Evolutionary conservation across 1,140 invertebrate genomes (phyloP).

Genomic region (Planococcus citri): DNA sequence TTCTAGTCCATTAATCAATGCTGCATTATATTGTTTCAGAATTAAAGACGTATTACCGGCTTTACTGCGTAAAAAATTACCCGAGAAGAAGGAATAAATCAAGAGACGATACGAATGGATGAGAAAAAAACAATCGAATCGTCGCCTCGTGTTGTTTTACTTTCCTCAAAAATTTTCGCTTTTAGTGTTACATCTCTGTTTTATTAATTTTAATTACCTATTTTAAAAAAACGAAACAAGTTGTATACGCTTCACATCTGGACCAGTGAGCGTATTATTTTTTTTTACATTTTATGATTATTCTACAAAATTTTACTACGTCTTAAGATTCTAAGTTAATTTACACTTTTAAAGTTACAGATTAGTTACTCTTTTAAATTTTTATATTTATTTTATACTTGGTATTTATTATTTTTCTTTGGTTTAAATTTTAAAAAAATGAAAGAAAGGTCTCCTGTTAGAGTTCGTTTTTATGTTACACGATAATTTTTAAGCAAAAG

Average conservation of each 20-base stretch:
- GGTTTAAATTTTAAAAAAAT: not conserved
- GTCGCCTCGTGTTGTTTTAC: not conserved
- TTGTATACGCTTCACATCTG: not conserved
- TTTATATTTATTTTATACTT: slow-evolving; percentile 4
- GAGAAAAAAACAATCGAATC: not conserved
- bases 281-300: not conserved
- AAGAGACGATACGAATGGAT: not conserved
- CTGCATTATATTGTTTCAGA: not conserved
- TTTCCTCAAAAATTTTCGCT: not conserved
- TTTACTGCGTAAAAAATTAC: not conserved
- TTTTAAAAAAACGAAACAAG: not conserved
- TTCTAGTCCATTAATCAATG: not conserved
- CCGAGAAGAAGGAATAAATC: slow-evolving; percentile 12
- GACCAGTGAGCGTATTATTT: not conserved
- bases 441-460: not conserved
- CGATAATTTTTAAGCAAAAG: not conserved
- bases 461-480: slow-evolving; percentile 2
- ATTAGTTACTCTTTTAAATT: not conserved
- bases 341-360: not conserved
- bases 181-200: not conserved
- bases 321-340: not conserved
- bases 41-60: slow-evolving; percentile 10
- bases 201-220: not conserved
- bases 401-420: not conserved
- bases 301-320: not conserved